A percentile compares a stretch with the other conserved stretches of the same genome.
Evolutionary conservation across 1,140 invertebrate genomes (phyloP).

Genomic region (Drosophila grimshawi): DNA sequence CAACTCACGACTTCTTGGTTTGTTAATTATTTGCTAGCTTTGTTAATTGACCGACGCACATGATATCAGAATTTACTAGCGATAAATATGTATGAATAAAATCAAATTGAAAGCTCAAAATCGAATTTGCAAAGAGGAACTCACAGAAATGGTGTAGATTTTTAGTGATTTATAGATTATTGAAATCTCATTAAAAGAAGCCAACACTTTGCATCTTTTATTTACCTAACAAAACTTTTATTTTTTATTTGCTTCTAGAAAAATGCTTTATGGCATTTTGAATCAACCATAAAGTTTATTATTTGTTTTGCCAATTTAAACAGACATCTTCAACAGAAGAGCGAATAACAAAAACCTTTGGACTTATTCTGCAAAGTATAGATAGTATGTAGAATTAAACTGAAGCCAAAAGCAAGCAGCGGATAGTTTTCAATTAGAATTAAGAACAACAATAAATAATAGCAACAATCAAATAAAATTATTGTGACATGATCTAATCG

Average conservation of each 20-base stretch:
- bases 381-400: neutral
- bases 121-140: too few species aligned
- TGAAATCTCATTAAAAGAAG: neutral
- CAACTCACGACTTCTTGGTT: slow-evolving; percentile 28
- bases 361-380: neutral
- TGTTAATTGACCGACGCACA: slow-evolving; percentile 24
- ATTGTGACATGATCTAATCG: slow-evolving; percentile 81
- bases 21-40: slow-evolving; percentile 11
- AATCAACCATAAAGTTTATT: neutral
- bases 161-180: too few species aligned
- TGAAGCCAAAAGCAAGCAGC: slow-evolving; percentile 22
- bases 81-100: slow-evolving; percentile 37
- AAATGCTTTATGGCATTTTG: neutral
- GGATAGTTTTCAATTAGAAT: slow-evolving; percentile 46
- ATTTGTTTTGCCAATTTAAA: neutral
- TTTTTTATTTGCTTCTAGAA: too few species aligned
- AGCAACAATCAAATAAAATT: slow-evolving; percentile 56
- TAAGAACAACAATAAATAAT: slow-evolving; percentile 17
- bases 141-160: too few species aligned
- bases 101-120: neutral
- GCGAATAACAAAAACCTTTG: slow-evolving; percentile 1
- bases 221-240: too few species aligned
- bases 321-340: slow-evolving; percentile 2
- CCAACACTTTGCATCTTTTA: too few species aligned
- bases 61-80: slow-evolving; percentile 16